phyloP scores from a whole-genome alignment of 2,888 invertebrate species.

The Noctua pronuba region DNA sequence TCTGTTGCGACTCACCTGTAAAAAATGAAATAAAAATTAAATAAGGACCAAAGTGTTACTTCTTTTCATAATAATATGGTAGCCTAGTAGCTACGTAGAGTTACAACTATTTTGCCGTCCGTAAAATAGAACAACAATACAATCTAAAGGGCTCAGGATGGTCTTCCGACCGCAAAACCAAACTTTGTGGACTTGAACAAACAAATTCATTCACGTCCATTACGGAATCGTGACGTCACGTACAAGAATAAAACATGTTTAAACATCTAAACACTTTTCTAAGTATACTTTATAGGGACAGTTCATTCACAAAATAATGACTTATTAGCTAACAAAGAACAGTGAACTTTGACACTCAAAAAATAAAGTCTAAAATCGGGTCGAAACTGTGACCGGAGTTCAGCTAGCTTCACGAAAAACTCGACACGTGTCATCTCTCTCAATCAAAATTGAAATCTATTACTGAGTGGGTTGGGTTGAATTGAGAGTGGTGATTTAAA shows the following conservation, averaged over 20 bases:
- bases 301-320: slow-evolving; percentile 65
- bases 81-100: not conserved
- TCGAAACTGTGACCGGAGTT: slow-evolving; percentile 3
- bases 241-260: slow-evolving; percentile 70
- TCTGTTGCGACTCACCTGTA: slow-evolving; percentile 89
- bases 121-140: slow-evolving; percentile 24
- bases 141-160: slow-evolving; percentile 13
- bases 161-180: slow-evolving; percentile 43
- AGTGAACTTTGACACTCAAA: not conserved
- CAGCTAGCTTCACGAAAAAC: slow-evolving; percentile 41
- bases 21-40: slow-evolving; percentile 65
- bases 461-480: slow-evolving; percentile 28
- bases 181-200: slow-evolving; percentile 60
- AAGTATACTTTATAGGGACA: slow-evolving; percentile 57
- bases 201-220: slow-evolving; percentile 71
- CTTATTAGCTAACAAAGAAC: slow-evolving; percentile 27
- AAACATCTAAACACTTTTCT: slow-evolving; percentile 65
- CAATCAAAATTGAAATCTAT: slow-evolving; percentile 62
- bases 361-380: slow-evolving; percentile 43
- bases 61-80: not conserved
- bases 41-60: not conserved
- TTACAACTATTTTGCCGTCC: not conserved
- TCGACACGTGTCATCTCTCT: slow-evolving; percentile 39
- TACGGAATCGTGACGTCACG: slow-evolving; percentile 72
- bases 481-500: slow-evolving; percentile 28